phyloP scores from a whole-genome alignment of 2,888 invertebrate species.

The Tinea pellionella region DNA sequence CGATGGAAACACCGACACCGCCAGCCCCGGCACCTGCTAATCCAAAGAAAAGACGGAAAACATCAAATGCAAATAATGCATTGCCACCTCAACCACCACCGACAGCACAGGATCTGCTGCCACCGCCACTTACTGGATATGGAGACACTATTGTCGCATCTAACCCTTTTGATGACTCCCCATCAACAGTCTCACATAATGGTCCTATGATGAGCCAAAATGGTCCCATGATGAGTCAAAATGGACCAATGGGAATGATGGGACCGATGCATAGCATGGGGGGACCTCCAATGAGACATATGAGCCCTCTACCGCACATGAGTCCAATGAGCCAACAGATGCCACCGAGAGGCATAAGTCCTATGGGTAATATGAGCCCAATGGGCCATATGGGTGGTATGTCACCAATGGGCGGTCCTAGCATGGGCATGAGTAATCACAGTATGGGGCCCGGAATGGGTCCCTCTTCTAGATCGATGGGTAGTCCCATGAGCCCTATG shows the following conservation, averaged over 20 bases:
- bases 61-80: slow-evolving; percentile 76
- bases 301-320: slow-evolving; percentile 73
- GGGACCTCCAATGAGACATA: slow-evolving; percentile 74
- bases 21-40: slow-evolving; percentile 83
- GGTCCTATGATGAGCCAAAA: slow-evolving; percentile 73
- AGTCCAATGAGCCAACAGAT: slow-evolving; percentile 74
- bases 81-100: slow-evolving; percentile 76
- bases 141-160: slow-evolving; percentile 95
- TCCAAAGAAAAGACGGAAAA: slow-evolving; percentile 89
- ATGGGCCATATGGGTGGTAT: slow-evolving; percentile 75
- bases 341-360: slow-evolving; percentile 73
- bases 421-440: slow-evolving; percentile 74
- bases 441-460: slow-evolving; percentile 72
- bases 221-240: slow-evolving; percentile 76
- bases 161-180: slow-evolving; percentile 94
- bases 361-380: slow-evolving; percentile 79
- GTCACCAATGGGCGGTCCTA: slow-evolving; percentile 79
- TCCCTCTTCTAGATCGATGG: slow-evolving; percentile 71
- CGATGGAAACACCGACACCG: slow-evolving; percentile 76
- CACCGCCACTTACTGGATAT: slow-evolving; percentile 89
- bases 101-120: slow-evolving; percentile 81
- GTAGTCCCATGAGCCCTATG: slow-evolving; percentile 81
- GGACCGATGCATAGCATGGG: slow-evolving; percentile 73
- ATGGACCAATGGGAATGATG: slow-evolving; percentile 75
- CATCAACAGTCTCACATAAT: slow-evolving; percentile 71